Conservation (phyloP, 2,113 vertebrate genomes). For the Odocoileus virginianus region DNA sequence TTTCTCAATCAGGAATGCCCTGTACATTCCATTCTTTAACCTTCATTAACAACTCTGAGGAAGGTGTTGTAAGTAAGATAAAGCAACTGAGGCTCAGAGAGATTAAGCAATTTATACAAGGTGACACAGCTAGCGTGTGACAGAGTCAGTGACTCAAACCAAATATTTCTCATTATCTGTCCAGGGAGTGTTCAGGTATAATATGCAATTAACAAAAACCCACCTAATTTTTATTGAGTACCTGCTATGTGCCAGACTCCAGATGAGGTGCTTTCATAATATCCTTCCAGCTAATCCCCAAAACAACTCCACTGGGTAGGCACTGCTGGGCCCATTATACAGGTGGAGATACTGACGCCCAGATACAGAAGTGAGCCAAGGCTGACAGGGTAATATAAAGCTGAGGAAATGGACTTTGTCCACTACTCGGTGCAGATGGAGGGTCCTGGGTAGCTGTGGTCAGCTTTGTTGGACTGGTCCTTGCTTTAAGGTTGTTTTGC, state of each 20-base stretch:
- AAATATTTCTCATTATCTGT: background rate
- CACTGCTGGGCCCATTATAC: background rate
- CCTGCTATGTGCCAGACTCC: background rate
- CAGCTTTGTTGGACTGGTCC: background rate
- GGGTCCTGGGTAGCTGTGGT: background rate
- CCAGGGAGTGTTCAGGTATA: background rate
- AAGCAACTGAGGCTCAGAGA: background rate
- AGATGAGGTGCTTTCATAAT: background rate
- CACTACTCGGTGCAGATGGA: background rate
- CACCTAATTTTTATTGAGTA: background rate
- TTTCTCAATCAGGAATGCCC: background rate
- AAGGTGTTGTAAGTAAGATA: background rate
- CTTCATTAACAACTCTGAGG: background rate
- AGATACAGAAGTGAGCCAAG: background rate
- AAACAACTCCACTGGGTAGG: too few relatives aligned
- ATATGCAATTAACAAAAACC: background rate
- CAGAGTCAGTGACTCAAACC: background rate
- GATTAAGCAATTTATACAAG: background rate
- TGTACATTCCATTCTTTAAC: background rate
- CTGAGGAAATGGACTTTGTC: background rate
- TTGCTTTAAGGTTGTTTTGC: background rate
- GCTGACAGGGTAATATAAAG: background rate
- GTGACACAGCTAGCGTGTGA: background rate
- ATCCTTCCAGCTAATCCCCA: background rate
- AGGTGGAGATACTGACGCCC: background rate